Base-by-base conservation (phyloP, 2,888 invertebrate species). In the Melieria picta region DNA sequence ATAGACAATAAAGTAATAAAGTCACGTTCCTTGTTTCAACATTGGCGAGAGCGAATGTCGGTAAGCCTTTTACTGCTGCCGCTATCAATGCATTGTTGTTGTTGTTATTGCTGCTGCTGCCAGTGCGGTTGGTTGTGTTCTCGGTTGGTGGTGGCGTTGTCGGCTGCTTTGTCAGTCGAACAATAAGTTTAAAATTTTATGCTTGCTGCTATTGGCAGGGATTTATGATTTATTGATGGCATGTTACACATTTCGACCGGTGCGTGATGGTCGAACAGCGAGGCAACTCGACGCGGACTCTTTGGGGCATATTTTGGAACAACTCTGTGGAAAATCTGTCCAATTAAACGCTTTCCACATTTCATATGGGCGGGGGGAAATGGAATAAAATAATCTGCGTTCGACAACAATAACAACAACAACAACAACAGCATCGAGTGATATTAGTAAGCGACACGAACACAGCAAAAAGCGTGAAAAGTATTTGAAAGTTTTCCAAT, bases 1-100 rank as follows among this genome's bases (percentile, higher is more conserved):
- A 30, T 69, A 73, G 73, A 73, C 76, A 76, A 74, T 74, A 72
- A 76, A 74, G 74, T 71, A 73, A 74, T 74, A 76, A 74, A 74
- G 74, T 74, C 76, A 76, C 74, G 76, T 75, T 72, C 72, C 75
- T 75, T 75, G 73, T 74, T 71, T 52, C 48, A 16, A 16, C 13
- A 7, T 16, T 30, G 30, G 30, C 30, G 30, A 50, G 63, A n/a
- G 11, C 47, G 30, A 50, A 63, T 50, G 45, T 61, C 45, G 11
- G 61, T 61, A 61, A 61, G 61, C 61, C 61, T 61, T 61, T 61
- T 46, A n/a, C n/a, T 52, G 52, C 13, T 10, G 9, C 9, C 6
- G 52, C 13, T 30, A 30, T 30, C 30, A 30, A 30, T 30, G 30
- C 30, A 30, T 30, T 30, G 30, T 30, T 30, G 30, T 30, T 30